phyloP scores from a whole-genome alignment of 2,797 vertebrate species.

The Eremophila alpestris region DNA sequence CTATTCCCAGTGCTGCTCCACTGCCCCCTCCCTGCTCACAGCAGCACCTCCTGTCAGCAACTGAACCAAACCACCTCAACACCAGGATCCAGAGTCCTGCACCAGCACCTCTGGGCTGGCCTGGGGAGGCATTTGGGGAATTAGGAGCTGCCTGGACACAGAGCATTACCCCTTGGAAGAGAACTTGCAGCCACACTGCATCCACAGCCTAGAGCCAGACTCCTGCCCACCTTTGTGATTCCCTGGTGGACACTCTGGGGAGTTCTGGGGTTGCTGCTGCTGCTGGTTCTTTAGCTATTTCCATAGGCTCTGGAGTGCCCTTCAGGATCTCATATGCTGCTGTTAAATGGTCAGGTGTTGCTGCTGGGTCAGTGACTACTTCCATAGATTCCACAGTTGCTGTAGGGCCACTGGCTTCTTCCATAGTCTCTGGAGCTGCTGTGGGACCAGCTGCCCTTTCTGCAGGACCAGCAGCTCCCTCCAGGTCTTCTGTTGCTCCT shows the following conservation, averaged over 20 bases:
- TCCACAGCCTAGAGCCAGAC: neutral
- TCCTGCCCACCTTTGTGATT: constrained; percentile 54
- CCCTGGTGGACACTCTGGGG: constrained; percentile 10
- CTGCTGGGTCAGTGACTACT: neutral
- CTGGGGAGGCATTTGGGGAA: neutral
- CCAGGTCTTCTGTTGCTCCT: neutral
- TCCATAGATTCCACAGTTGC: neutral
- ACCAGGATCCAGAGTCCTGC: neutral
- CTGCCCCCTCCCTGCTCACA: neutral
- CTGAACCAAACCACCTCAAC: neutral
- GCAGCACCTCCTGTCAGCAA: neutral
- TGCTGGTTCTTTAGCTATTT: constrained; percentile 7
- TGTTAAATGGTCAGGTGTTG: neutral
- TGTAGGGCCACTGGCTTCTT: neutral
- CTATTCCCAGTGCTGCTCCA: rapidly evolving
- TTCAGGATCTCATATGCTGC: neutral
- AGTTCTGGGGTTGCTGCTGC: neutral
- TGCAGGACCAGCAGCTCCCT: neutral
- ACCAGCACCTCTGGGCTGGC: neutral
- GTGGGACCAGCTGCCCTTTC: neutral
- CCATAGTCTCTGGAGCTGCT: neutral
- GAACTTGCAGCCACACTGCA: neutral
- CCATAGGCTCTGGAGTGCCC: neutral
- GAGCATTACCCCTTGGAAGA: neutral
- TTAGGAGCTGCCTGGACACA: neutral